Percentiles rank a stretch among this genome's conserved stretches.
Evolutionary conservation across 1,140 invertebrate genomes (phyloP).

Genomic region (Samia ricini): DNA sequence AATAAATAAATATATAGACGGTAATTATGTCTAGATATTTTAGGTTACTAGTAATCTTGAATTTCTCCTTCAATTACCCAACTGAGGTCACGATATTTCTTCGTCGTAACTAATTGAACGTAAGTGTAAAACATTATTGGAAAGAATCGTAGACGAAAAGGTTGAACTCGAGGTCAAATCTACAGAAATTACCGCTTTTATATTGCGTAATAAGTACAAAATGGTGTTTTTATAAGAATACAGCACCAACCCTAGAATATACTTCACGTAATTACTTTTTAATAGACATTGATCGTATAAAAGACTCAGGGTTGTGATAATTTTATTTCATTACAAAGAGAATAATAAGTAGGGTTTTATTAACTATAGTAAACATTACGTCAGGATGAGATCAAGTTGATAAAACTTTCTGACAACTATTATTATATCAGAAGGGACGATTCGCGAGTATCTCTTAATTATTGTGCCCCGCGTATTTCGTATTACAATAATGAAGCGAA

Average conservation of each 20-base stretch:
- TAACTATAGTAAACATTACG: slow-evolving; percentile 57
- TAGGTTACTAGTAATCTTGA: too few species aligned
- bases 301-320: slow-evolving; percentile 20
- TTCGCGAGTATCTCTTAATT: slow-evolving; percentile 71
- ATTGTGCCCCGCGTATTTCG: slow-evolving; percentile 65
- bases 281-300: slow-evolving; percentile 41
- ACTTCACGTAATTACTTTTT: slow-evolving; percentile 37
- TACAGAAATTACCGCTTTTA: too few species aligned
- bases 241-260: background rate
- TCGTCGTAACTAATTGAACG: slow-evolving; percentile 13
- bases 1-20: too few species aligned
- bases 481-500: slow-evolving; percentile 76
- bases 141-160: too few species aligned
- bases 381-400: slow-evolving; percentile 51
- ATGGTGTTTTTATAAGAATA: background rate
- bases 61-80: too few species aligned
- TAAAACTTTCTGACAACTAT: slow-evolving; percentile 67
- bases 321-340: slow-evolving; percentile 33
- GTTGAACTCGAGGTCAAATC: too few species aligned
- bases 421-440: slow-evolving; percentile 61
- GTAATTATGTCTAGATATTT: too few species aligned
- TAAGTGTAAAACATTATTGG: slow-evolving; percentile 12
- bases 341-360: slow-evolving; percentile 43
- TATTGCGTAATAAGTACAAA: background rate
- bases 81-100: slow-evolving; percentile 5